phyloP scores from a whole-genome alignment of 35 echinoderm and acorn worm species.

The Patiria miniata region DNA sequence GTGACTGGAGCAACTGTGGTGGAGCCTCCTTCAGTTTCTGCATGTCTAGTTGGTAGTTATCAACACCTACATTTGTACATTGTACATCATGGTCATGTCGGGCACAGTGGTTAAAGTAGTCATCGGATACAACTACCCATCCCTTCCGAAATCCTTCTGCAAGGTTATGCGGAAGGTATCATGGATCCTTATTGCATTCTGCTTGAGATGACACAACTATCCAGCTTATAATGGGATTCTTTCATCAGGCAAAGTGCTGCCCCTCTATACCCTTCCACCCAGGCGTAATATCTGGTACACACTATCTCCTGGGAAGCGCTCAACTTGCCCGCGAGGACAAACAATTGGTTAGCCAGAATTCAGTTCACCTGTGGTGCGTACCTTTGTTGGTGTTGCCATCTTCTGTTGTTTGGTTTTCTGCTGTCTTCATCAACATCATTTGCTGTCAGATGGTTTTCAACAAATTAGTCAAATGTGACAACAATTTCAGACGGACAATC shows the following conservation, averaged over 20 bases:
- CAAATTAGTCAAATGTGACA: neutral
- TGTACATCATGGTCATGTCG: neutral
- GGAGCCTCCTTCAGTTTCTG: neutral
- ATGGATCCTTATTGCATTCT: neutral
- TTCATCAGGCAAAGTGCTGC: slow-evolving; percentile 1
- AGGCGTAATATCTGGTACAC: neutral
- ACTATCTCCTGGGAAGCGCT: neutral
- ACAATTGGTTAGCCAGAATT: neutral
- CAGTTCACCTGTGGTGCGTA: neutral
- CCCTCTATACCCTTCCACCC: neutral
- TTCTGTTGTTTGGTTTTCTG: neutral
- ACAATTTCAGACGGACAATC: neutral
- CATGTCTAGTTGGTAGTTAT: slow-evolving; percentile 6
- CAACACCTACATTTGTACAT: neutral
- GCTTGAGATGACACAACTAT: slow-evolving; percentile 24
- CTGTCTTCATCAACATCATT: slow-evolving; percentile 1
- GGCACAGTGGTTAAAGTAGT: slow-evolving; percentile 2
- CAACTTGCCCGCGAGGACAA: neutral
- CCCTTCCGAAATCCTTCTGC: neutral
- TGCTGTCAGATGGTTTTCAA: neutral
- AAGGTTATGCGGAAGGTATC: neutral
- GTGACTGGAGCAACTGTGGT: neutral
- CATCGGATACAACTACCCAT: neutral
- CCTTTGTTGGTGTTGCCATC: neutral
- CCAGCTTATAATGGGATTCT: too few species aligned